phyloP scores from a whole-genome alignment of 1,140 invertebrate species.

The Drosophila truncata region DNA sequence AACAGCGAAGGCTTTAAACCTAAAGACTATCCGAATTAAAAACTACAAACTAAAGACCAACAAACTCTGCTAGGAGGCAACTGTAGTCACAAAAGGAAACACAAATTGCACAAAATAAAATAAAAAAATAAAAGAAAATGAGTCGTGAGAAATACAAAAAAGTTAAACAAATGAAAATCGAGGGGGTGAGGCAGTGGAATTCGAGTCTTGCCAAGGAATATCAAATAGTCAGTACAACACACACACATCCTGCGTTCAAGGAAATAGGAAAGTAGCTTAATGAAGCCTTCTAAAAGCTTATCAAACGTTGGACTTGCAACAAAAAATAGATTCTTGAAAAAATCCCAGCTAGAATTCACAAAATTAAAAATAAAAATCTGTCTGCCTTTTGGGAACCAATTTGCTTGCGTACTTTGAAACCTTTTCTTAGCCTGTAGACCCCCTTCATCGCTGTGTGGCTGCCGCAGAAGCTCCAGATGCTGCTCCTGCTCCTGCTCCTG shows the following conservation, averaged over 20 bases:
- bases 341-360: background rate
- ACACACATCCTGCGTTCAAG: background rate
- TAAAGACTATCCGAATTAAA: constrained; percentile 27
- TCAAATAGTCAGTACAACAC: constrained; percentile 44
- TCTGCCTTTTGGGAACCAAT: constrained; percentile 1
- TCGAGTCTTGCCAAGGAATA: constrained; percentile 66
- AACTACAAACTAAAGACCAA: constrained; percentile 45
- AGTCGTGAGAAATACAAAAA: constrained; percentile 5
- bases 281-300: background rate
- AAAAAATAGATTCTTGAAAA: background rate
- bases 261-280: background rate
- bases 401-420: constrained; percentile 29
- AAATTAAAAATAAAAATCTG: background rate
- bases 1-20: constrained; percentile 42
- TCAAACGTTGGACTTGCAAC: background rate
- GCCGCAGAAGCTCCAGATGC: constrained; percentile 20
- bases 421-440: constrained; percentile 12
- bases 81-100: constrained; percentile 41
- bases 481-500: background rate
- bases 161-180: constrained; percentile 1
- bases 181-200: constrained; percentile 48
- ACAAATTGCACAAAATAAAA: constrained; percentile 52
- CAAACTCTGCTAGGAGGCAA: constrained; percentile 53
- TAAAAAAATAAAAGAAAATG: constrained; percentile 20
- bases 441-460: constrained; percentile 33